Conservation (phyloP, 2,797 vertebrate species). For the Emydoidea blandingii region DNA sequence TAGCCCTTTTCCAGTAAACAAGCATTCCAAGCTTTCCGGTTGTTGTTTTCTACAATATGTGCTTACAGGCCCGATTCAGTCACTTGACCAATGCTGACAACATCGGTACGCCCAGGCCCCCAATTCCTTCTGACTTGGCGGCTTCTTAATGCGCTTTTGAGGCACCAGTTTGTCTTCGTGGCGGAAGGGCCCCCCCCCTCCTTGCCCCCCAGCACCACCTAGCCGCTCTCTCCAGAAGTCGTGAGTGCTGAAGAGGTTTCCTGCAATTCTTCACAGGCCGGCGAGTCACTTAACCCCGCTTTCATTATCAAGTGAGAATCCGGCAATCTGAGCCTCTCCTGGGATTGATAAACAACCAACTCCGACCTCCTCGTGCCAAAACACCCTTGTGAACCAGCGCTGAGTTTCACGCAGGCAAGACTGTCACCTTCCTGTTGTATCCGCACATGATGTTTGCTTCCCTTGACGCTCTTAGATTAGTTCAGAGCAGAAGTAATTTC, state of each 20-base stretch:
- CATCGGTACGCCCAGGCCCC: neutral
- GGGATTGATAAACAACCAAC: neutral
- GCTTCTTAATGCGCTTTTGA: neutral
- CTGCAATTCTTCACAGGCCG: slow-evolving; percentile 69
- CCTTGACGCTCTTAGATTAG: slow-evolving; percentile 70
- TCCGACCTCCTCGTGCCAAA: neutral
- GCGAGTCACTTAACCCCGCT: slow-evolving; percentile 60
- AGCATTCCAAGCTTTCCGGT: slow-evolving; percentile 51
- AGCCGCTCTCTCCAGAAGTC: slow-evolving; percentile 1
- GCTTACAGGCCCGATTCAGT: slow-evolving; percentile 56
- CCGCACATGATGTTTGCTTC: slow-evolving; percentile 57
- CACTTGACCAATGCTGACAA: neutral
- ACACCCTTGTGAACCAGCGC: neutral
- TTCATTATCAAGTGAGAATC: slow-evolving; percentile 42
- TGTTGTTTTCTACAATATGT: slow-evolving; percentile 21
- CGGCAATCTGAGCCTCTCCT: neutral
- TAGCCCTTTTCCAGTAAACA: slow-evolving; percentile 52
- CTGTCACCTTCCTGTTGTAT: slow-evolving; percentile 70
- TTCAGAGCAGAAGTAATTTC: slow-evolving; percentile 58
- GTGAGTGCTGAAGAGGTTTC: slow-evolving; percentile 71
- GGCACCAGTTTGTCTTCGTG: neutral
- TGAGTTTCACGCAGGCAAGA: slow-evolving; percentile 42
- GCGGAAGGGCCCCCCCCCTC: slow-evolving; percentile 57
- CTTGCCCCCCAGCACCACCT: neutral
- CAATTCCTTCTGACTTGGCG: neutral